Evolutionary conservation across 2,888 invertebrate genomes (phyloP).

Genomic region (Euphydryas editha): DNA sequence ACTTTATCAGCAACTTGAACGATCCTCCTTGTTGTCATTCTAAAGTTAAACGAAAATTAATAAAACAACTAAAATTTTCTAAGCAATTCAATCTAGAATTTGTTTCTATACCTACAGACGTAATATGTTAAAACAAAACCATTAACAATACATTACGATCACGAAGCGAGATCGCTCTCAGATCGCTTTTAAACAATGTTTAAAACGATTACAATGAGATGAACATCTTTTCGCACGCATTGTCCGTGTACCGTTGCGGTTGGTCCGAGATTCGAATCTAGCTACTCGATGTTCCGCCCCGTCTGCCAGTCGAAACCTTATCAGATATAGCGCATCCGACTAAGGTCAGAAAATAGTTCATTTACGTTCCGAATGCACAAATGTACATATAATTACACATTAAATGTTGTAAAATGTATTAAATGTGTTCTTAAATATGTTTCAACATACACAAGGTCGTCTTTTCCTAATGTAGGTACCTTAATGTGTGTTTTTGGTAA

Average conservation of each 20-base stretch:
- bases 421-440: too few species aligned
- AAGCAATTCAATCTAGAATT: background rate
- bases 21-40: too few species aligned
- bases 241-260: conserved; percentile 47
- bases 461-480: too few species aligned
- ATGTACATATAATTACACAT: background rate
- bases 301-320: conserved; percentile 37
- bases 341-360: conserved; percentile 3
- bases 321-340: conserved; percentile 29
- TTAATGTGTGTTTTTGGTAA: too few species aligned
- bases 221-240: conserved; percentile 55
- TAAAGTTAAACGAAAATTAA: too few species aligned
- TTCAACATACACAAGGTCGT: too few species aligned
- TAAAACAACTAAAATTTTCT: too few species aligned
- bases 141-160: conserved; percentile 41
- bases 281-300: conserved; percentile 41
- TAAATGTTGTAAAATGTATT: too few species aligned
- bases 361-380: background rate
- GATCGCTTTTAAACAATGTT: conserved; percentile 55
- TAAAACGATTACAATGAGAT: conserved; percentile 61
- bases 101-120: background rate
- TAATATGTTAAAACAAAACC: conserved; percentile 28
- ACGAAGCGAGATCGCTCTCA: conserved; percentile 44
- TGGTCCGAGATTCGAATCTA: conserved; percentile 36
- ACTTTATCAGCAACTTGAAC: too few species aligned